Conservation (phyloP, 2,113 vertebrate genomes). For the Pollachius pollachius region DNA sequence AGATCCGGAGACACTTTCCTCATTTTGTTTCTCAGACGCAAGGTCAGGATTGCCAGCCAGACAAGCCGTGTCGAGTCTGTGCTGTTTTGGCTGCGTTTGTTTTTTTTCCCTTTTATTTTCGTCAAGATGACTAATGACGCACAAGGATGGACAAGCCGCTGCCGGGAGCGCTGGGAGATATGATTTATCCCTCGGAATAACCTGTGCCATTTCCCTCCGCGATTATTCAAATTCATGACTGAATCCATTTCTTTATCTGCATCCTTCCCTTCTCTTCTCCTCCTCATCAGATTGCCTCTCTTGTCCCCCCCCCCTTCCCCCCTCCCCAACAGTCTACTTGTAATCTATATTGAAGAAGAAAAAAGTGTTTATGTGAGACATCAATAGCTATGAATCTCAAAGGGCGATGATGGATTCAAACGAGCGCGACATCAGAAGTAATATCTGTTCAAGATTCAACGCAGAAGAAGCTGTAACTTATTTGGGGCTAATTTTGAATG, state of each 20-base stretch:
- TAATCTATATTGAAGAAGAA: slow-evolving; percentile 46
- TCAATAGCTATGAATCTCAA: slow-evolving; percentile 45
- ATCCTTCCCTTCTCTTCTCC: too few species aligned
- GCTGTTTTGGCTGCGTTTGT: slow-evolving; percentile 55
- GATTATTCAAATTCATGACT: slow-evolving; percentile 57
- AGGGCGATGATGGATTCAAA: slow-evolving; percentile 52
- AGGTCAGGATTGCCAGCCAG: slow-evolving; percentile 51
- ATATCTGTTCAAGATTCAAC: too few species aligned
- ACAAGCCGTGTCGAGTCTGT: slow-evolving; percentile 50
- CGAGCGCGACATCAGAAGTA: slow-evolving; percentile 13
- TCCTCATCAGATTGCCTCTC: too few species aligned
- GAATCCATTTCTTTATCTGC: slow-evolving; percentile 41
- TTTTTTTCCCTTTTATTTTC: slow-evolving; percentile 27
- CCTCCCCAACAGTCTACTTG: slow-evolving; percentile 24
- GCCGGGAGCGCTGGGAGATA: slow-evolving; percentile 51
- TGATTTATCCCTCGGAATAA: slow-evolving; percentile 68
- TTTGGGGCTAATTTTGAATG: too few species aligned
- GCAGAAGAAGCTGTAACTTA: too few species aligned
- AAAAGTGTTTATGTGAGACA: slow-evolving; percentile 37
- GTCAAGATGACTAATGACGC: slow-evolving; percentile 57
- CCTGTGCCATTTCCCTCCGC: slow-evolving; percentile 52
- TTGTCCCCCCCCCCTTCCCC: slow-evolving; percentile 2
- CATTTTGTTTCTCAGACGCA: slow-evolving; percentile 41
- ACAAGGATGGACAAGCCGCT: slow-evolving; percentile 49
- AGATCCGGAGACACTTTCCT: slow-evolving; percentile 34